Conservation (phyloP, 2,797 vertebrate species). For the Acomys russatus region DNA sequence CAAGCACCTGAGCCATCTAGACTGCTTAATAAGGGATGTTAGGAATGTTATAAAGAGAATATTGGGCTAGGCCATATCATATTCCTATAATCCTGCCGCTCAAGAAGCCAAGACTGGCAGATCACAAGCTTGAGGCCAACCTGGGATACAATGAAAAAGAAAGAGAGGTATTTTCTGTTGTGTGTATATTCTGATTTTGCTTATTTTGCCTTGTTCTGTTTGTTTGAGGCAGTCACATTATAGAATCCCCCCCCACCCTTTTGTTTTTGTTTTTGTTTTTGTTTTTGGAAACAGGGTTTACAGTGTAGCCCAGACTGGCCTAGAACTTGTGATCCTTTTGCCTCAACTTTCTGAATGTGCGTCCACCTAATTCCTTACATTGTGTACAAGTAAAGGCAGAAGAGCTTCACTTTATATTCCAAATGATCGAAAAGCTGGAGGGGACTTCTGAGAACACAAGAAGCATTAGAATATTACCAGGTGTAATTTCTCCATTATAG, state of each 20-base stretch:
- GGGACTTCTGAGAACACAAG: constrained; percentile 5
- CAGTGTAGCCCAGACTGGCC: neutral
- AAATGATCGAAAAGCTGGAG: constrained; percentile 20
- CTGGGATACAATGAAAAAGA: neutral
- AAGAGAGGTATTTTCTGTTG: neutral
- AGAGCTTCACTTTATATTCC: constrained; percentile 17
- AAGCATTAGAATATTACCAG: constrained; percentile 9
- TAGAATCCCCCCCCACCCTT: neutral
- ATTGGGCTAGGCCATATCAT: neutral
- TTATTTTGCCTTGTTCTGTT: neutral
- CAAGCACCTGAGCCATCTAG: neutral
- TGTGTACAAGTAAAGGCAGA: constrained; percentile 8
- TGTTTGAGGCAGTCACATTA: neutral
- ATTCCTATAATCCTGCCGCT: too few relatives aligned
- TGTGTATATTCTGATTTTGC: neutral
- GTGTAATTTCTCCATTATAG: constrained; percentile 58
- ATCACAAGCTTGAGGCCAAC: neutral
- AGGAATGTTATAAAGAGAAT: neutral
- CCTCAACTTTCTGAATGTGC: neutral
- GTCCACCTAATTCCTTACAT: constrained; percentile 12
- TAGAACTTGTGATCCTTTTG: neutral
- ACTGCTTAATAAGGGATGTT: neutral
- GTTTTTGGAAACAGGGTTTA: neutral
- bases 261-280: neutral
- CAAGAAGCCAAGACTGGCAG: neutral